Base-by-base conservation (phyloP, 2,113 vertebrate genomes). In the Poeciliopsis turrubarensis region DNA sequence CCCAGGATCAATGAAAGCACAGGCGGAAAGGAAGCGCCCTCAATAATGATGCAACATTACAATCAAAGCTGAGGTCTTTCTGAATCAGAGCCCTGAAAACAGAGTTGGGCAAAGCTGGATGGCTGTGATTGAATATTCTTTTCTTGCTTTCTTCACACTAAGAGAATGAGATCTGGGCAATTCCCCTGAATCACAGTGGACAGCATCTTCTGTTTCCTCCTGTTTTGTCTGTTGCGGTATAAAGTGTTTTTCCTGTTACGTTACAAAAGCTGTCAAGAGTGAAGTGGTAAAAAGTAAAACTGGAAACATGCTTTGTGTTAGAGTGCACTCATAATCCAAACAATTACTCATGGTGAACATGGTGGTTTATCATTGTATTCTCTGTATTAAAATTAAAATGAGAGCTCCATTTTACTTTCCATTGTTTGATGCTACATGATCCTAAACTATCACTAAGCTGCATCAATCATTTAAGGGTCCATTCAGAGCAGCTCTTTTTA, bases 81-180 rank as follows among this genome's bases (percentile, higher is more conserved):
- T 39, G 73, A 80, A 80, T 67, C 75, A 80, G 75, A 67, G 70
- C 71, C 79, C 30, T 64, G 29, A 75, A 15, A 79, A 71, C 30
- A 63, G 57, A 81, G 73, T 22, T 2, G 19, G 32, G 37, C 69
- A 70, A 78, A 32, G 72, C 25, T 73, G 37, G 81, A 80, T 74
- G 73, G 71, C 51, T 65, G 78, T 78, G 87, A 87, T 78, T 81
- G 85, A 91, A 77, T 73, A 44, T 79, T 80, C 77, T 74, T 22
- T 78, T 65, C 51, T 65, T 3, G 57, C 68, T 73, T 60, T 78
- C 79, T 54, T 69, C 70, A 30, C 72, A 66, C 62, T 73, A 44
- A 76, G 64, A 71, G 44, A 62, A 61, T 31, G 32, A 72, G 68
- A 85, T 44, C 75, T 73, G 68, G 67, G 62, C 62, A 74, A 81